Evolutionary conservation across 2,888 invertebrate species (phyloP).

Genomic region (Leptopilina myrica): DNA sequence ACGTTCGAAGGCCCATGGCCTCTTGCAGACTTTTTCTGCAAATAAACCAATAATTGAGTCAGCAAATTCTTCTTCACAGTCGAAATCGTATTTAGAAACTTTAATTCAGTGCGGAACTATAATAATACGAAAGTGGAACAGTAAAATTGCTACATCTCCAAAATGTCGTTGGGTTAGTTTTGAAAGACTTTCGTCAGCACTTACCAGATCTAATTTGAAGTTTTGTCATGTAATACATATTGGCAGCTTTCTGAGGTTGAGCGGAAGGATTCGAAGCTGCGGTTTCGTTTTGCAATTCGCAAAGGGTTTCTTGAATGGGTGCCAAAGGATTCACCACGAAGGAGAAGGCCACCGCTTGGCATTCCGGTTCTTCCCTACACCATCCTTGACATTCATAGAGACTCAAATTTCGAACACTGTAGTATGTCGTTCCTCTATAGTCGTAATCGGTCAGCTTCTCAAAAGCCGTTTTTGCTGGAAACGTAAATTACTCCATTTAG

Average conservation of each 20-base stretch:
- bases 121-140: too few species aligned
- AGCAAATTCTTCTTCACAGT: not conserved
- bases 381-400: constrained; percentile 96
- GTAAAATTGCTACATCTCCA: too few species aligned
- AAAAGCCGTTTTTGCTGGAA: constrained; percentile 90
- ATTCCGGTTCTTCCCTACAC: constrained; percentile 95
- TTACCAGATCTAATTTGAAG: constrained; percentile 88
- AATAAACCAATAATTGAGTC: constrained; percentile 31
- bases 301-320: constrained; percentile 93
- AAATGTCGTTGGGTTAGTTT: too few species aligned
- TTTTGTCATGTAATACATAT: constrained; percentile 97
- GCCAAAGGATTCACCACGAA: constrained; percentile 95
- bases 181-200: not conserved
- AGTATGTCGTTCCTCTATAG: constrained; percentile 93
- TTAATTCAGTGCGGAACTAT: too few species aligned
- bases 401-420: constrained; percentile 93
- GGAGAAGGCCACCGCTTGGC: constrained; percentile 94
- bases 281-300: constrained; percentile 94
- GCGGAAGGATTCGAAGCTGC: constrained; percentile 93
- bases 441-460: constrained; percentile 96
- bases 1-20: constrained; percentile 95
- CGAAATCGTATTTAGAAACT: too few species aligned
- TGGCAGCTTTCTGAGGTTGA: constrained; percentile 88
- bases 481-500: not conserved
- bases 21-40: constrained; percentile 90